Evolutionary conservation across 1,140 invertebrate genomes (phyloP).

Genomic region (Megathymus violae): DNA sequence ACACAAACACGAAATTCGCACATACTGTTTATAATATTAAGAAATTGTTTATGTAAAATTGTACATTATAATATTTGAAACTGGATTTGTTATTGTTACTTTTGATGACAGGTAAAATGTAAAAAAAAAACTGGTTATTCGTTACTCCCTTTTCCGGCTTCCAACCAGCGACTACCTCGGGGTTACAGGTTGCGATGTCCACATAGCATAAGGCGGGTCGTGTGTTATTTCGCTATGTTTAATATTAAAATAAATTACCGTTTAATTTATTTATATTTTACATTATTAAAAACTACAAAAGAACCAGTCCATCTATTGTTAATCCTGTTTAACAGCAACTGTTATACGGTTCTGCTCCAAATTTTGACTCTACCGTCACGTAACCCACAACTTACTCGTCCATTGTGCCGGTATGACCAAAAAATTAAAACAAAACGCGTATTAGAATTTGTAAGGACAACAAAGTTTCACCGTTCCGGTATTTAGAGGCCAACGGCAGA

Average conservation of each 20-base stretch:
- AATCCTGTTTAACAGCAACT: not conserved
- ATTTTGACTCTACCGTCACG: conserved; percentile 34
- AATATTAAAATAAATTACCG: not conserved
- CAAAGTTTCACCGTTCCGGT: conserved; percentile 53
- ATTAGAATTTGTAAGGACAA: conserved; percentile 49
- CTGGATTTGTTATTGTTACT: no score
- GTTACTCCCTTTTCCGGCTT: no score
- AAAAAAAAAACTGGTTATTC: no score
- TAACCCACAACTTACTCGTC: conserved; percentile 26
- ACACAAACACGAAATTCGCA: no score
- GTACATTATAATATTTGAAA: no score
- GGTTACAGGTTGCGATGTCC: no score
- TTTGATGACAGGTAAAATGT: no score
- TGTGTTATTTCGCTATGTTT: no score
- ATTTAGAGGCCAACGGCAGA: conserved; percentile 54
- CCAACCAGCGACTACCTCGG: no score
- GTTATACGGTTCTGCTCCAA: conserved; percentile 47
- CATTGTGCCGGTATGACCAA: conserved; percentile 35
- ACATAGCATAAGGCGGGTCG: no score
- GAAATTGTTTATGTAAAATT: no score
- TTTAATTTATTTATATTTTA: conserved; percentile 7
- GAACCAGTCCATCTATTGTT: not conserved
- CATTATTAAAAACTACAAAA: conserved; percentile 36
- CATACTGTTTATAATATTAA: no score
- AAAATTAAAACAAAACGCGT: conserved; percentile 49